Evolutionary conservation across 2,797 vertebrate species (phyloP), one percentile per base, ranked within the genome.

Genomic region (Amphiprion clarkii): DNA sequence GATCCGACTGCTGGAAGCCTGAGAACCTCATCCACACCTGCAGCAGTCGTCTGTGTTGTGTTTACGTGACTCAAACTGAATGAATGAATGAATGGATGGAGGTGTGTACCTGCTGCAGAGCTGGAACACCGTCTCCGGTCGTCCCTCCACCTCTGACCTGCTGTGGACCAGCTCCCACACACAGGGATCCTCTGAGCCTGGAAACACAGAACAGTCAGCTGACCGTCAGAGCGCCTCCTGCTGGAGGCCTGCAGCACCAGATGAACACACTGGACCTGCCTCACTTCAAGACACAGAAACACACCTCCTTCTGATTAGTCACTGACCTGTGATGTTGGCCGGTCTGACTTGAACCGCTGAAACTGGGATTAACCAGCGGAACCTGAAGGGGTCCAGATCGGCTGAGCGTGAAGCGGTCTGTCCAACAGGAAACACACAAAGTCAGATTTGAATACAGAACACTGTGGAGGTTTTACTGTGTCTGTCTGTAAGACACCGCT

Each of bases 91-190:
- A 31, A 31, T 31, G 46, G 21, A n/a, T 19, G 7, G 7, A 21
- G 2, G 53, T 21, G 25, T 6, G 74, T 94, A 99, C 98, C 97
- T 97, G 96, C 96, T 98, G 78, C 96, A 96, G 75, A 99, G 85
- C 81, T 98, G 97, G 75, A 99, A 99, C 73, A 94, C 85, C 1
- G 96, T 99, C 93, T 99, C 97, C 1, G 97, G 97, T 64, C 97
- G 95, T 40, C 97, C 98, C 89, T 97, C 96, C 10, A 96, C 67
- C 88, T 98, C 97, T 6, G 97, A 98, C 79, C 96, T 95, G 0
- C 95, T 96, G 85, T 99, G 97, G 70, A 99, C 96, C 90, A 99
- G 88, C 88, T 99, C 97, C 97, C 97, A 99, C 21, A 96, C 90
- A 82, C 96, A 96, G 48, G 93, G 95, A 74, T 95, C 96, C 84